These are phyloP conservation scores for Acrossocheilus fasciatus DNA, from an alignment of 2,797 vertebrate genomes.

Conservation along the genomic window DNA sequence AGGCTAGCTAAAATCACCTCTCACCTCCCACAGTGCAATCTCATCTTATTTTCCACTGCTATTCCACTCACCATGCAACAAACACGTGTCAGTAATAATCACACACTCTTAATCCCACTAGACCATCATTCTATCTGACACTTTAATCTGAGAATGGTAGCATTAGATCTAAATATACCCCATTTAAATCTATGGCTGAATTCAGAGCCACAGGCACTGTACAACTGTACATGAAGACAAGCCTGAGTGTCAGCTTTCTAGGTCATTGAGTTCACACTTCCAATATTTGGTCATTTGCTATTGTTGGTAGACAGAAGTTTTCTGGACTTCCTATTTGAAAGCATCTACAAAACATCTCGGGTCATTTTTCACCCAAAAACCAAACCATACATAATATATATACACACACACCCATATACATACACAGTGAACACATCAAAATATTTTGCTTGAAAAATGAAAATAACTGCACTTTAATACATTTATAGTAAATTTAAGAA, in stretches of 20 bases:
- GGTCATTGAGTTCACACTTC: not conserved
- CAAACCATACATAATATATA: not conserved
- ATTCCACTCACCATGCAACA: slow-evolving; percentile 5
- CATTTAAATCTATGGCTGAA: slow-evolving; percentile 20
- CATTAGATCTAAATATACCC: slow-evolving; percentile 72
- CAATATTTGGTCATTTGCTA: not conserved
- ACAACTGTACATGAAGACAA: not conserved
- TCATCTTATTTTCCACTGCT: slow-evolving; percentile 11
- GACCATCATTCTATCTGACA: slow-evolving; percentile 72
- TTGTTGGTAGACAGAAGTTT: not conserved
- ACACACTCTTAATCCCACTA: slow-evolving; percentile 62
- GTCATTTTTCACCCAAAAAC: not conserved
- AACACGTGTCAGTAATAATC: slow-evolving; percentile 45
- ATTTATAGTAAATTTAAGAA: not conserved
- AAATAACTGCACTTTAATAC: not conserved
- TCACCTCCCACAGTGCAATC: slow-evolving; percentile 15
- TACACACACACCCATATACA: too few relatives aligned
- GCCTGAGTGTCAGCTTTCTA: not conserved
- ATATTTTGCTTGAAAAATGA: too few relatives aligned
- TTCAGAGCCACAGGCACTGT: not conserved
- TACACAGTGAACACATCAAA: too few relatives aligned
- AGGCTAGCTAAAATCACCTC: slow-evolving; percentile 26
- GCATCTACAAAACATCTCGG: not conserved
- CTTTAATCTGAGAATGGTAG: slow-evolving; percentile 72
- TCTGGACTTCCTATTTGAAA: not conserved